Conservation (phyloP, 1,140 invertebrate species). For the Lepidotrigona ventralis region DNA sequence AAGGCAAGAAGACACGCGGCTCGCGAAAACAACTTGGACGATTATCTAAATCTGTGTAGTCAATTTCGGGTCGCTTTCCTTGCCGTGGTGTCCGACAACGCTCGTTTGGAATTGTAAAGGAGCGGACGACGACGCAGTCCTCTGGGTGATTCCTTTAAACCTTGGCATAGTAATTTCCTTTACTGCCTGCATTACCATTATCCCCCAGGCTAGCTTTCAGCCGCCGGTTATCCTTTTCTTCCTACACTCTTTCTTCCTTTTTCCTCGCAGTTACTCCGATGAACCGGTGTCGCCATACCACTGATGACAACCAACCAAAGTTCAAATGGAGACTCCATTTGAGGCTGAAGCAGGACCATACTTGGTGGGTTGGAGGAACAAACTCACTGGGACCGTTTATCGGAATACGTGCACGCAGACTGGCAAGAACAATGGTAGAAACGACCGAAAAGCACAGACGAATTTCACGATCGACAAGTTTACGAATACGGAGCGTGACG, state of each 20-base stretch:
- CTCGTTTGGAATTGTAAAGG: slow-evolving; percentile 41
- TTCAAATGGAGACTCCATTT: slow-evolving; percentile 77
- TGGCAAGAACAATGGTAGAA: not conserved
- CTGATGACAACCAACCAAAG: slow-evolving; percentile 77
- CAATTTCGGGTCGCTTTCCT: not conserved
- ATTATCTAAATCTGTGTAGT: slow-evolving; percentile 10
- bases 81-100: not conserved
- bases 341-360: slow-evolving; percentile 80
- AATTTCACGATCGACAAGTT: slow-evolving; percentile 28
- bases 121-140: slow-evolving; percentile 18
- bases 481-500: slow-evolving; percentile 38
- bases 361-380: slow-evolving; percentile 83
- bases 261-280: not conserved
- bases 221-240: slow-evolving; percentile 27
- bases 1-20: not conserved
- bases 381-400: slow-evolving; percentile 81
- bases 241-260: too few species aligned
- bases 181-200: slow-evolving; percentile 56
- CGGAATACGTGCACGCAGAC: slow-evolving; percentile 84
- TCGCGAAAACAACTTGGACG: slow-evolving; percentile 3
- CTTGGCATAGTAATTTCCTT: slow-evolving; percentile 58
- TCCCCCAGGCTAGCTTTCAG: slow-evolving; percentile 11
- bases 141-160: slow-evolving; percentile 47
- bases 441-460: slow-evolving; percentile 58
- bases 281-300: slow-evolving; percentile 52